Evolutionary conservation across 2,113 vertebrate genomes (phyloP), one percentile per base, ranked within the genome.

Genomic region (Pelvicachromis taeniatus): DNA sequence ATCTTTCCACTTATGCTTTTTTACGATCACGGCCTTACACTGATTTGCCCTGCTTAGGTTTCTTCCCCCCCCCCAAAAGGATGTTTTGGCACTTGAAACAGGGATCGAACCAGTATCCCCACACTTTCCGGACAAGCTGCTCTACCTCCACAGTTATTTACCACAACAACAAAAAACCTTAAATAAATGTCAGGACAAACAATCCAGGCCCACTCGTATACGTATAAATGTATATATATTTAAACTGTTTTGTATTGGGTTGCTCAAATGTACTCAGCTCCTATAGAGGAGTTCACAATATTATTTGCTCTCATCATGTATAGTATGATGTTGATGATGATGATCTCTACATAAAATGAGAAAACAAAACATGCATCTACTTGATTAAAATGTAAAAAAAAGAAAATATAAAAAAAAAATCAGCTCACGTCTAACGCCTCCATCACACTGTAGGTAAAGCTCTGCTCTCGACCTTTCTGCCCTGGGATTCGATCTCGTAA

Each of bases 381-480:
- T 65, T 75, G 78, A 90, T 87, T 85, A 54, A 84, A 58, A 81
- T 45, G 42, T 19, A 77, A 65, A 65, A 40, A 17, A 65, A 38
- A 63, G 84, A 86, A 81, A 38, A 3, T 9, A 38, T 9, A 38
- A 3, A 38, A 38, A 38, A 3, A 9, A 38, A 38, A 29, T 38
- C 21, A 38, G 73, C 33, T 82, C 35, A 9, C 12, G 48, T 84
- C 84, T 21, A 42, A 83, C 77, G 40, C 91, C 90, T 91, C 85
- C 83, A n/a, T 48, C 79, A 16, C 16, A 3, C 55, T 58, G 80
- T 10, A 77, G 85, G 78, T 87, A 77, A 65, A 78, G 53, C 80
- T 85, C 73, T 31, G 38, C 73, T 75, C 79, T 80, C n/a, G 10
- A 84, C 75, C 81, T 40, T 12, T 52, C 45, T 29, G 85, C 86